phyloP scores from a whole-genome alignment of 2,797 vertebrate genomes.

The Gymnodraco acuticeps region DNA sequence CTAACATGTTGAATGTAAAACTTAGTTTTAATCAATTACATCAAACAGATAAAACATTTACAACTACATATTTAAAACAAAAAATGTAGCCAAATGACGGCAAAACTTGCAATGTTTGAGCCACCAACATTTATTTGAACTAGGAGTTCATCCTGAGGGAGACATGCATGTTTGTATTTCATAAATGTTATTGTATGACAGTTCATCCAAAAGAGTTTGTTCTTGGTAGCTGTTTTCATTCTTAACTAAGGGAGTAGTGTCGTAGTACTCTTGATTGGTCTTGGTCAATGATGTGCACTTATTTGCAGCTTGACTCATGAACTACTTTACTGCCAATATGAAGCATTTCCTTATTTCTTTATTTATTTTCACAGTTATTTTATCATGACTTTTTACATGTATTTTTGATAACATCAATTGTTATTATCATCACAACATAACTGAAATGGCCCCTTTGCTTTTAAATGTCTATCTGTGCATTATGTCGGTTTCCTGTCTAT shows the following conservation, averaged over 20 bases:
- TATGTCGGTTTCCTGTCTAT: not conserved
- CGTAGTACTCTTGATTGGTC: no score
- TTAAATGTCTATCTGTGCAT: not conserved
- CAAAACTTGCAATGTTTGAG: not conserved
- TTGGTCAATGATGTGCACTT: no score
- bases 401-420: not conserved
- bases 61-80: no score
- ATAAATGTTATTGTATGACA: no score
- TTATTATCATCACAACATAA: no score
- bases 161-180: no score
- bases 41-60: no score
- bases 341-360: not conserved
- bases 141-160: no score
- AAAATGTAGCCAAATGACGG: not conserved
- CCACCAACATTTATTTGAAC: no score
- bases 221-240: not conserved
- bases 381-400: not conserved
- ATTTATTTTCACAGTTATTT: not conserved
- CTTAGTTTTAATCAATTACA: no score
- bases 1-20: not conserved
- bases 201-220: not conserved
- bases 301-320: not conserved
- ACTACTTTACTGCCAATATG: not conserved
- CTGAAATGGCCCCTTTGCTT: no score
- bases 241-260: no score